Conservation (phyloP, 2,113 vertebrate genomes). For the Corythornis madagascariensis region DNA sequence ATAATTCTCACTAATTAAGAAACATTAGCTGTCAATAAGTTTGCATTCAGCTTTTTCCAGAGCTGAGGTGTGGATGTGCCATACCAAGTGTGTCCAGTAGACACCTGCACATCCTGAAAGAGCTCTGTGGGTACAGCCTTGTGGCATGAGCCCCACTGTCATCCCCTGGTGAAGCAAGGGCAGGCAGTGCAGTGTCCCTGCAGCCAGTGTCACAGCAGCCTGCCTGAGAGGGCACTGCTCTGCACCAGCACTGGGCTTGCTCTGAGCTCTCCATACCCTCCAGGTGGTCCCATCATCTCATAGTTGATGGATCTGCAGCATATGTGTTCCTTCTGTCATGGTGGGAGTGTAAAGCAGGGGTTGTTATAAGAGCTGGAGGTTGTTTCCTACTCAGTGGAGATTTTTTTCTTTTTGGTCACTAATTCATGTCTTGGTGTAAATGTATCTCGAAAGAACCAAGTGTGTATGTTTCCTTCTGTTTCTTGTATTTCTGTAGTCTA, state of each 20-base stretch:
- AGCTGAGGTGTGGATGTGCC: background rate
- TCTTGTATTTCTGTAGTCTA: background rate
- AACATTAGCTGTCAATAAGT: background rate
- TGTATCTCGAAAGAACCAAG: background rate
- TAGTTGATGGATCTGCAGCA: background rate
- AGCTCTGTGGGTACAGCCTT: background rate
- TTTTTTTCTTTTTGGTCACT: background rate
- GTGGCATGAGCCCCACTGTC: background rate
- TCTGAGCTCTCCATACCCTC: background rate
- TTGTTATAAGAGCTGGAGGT: background rate
- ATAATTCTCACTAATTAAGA: background rate
- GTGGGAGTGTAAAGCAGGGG: background rate
- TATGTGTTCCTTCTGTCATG: accelerated
- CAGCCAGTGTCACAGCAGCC: background rate
- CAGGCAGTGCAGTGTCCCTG: background rate
- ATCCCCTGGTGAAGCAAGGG: background rate
- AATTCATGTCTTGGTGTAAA: background rate
- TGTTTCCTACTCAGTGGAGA: background rate
- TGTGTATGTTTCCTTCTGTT: background rate
- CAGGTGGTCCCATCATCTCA: accelerated
- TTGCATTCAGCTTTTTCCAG: background rate
- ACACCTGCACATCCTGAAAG: background rate
- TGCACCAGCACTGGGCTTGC: background rate
- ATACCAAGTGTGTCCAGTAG: no score
- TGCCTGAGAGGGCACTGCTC: background rate